Percentiles rank a stretch among this genome's conserved stretches.
Conservation (phyloP, 64 coral and sea anemone species). For the Montipora sp. region DNA sequence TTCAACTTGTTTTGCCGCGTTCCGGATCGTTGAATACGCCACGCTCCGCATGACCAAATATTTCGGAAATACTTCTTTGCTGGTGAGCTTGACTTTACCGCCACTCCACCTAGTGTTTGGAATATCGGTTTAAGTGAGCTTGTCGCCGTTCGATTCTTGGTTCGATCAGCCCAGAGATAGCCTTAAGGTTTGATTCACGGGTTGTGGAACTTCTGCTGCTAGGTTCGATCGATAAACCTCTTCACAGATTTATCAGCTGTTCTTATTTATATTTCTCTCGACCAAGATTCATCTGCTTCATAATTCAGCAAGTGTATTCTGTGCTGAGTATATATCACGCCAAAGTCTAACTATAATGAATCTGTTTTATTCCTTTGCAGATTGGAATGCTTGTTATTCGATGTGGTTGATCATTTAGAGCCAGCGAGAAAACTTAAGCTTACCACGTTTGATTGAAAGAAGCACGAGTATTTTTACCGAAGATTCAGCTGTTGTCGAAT, state of each 20-base stretch:
- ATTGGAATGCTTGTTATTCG: conserved; percentile 9
- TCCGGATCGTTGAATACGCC: conserved; percentile 7
- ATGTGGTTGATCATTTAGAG: conserved; percentile 1
- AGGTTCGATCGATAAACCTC: not conserved
- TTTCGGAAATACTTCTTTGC: conserved; percentile 65
- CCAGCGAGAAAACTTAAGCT: not conserved
- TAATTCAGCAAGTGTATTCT: not conserved
- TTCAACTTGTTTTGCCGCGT: conserved; percentile 27
- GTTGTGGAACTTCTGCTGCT: not conserved
- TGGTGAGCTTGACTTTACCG: conserved; percentile 49
- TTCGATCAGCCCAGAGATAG: not conserved
- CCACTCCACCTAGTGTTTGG: conserved; percentile 59
- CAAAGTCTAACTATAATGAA: conserved; percentile 13
- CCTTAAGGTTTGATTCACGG: not conserved
- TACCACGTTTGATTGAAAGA: not conserved
- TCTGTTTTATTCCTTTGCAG: conserved; percentile 20
- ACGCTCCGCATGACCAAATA: conserved; percentile 64
- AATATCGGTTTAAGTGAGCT: not conserved
- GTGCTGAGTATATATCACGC: conserved; percentile 2
- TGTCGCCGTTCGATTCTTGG: not conserved
- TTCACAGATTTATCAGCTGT: conserved; percentile 21
- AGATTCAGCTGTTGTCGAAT: conserved; percentile 21
- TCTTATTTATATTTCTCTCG: not conserved
- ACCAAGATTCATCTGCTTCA: conserved; percentile 12
- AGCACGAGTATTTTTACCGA: not conserved